Base-by-base conservation (phyloP, 2,888 invertebrate genomes). In the Lasioglossum lativentre region DNA sequence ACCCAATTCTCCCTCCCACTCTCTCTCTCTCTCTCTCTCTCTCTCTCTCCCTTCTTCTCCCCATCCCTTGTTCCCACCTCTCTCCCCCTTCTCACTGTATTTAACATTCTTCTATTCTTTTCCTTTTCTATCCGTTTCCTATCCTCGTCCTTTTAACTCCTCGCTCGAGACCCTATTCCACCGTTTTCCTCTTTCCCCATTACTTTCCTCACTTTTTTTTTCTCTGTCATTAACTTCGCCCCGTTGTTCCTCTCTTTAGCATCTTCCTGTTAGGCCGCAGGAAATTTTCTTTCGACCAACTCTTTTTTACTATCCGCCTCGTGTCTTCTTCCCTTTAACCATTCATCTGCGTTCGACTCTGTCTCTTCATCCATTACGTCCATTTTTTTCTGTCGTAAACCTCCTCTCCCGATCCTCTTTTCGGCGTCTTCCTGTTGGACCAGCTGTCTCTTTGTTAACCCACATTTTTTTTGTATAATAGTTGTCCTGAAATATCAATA, bases 241-340 rank as follows among this genome's bases (percentile, higher is more conserved):
- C 47, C 45, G 40, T 10, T 63, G 40, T 72, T 75, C 73, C 52
- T 59, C 38, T 27, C 74, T 30, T 23, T 47, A 42, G 77, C 70
- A 71, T 80, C 78, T 63, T 70, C 47, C 77, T 70, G 72, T 87
- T 71, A 66, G 42, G 80, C 42, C 52, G n/a, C 66, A 74, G 73
- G 27, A 42, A 72, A 72, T 47, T 47, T 52, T 79, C 52, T 63
- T 63, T 63, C 59, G 59, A 63, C 59, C n/a, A 52, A 4, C 14
- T 38, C 59, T 30, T 63, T 63, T 63, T 63, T 30, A 23, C 27
- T 30, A 30, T 16, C 52, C 59, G 30, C 59, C 59, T 27, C 59
- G 27, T 30, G 16, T 63, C 59, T 30, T 27, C 30, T 5, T 63
- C 27, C 59, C 59, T 63, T 63, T 30, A 63, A 30, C 30, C 30